These are phyloP conservation scores for Pantherophis alleghaniensis DNA, from an alignment of 2,797 vertebrate genomes.

Conservation along the genomic window DNA sequence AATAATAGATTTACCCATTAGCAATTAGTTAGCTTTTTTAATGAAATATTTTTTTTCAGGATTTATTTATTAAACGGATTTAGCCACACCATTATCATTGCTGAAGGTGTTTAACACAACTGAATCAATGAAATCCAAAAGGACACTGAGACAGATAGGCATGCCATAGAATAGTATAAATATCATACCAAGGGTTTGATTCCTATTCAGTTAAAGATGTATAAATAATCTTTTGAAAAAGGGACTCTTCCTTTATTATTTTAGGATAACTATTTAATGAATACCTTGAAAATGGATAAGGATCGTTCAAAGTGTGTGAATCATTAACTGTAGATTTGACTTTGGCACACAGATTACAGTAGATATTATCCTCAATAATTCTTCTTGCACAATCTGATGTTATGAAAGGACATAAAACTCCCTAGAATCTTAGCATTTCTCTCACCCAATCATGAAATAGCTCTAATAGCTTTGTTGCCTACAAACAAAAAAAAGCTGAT, in stretches of 20 bases:
- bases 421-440: background rate
- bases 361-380: background rate
- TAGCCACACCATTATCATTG: background rate
- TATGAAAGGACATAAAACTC: background rate
- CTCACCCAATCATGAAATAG: background rate
- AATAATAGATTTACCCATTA: background rate
- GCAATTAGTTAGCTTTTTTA: background rate
- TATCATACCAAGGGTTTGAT: background rate
- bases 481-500: background rate
- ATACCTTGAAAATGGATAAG: background rate
- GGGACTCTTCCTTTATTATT: background rate
- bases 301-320: background rate
- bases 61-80: background rate
- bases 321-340: background rate
- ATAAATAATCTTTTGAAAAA: background rate
- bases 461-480: background rate
- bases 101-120: background rate
- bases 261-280: background rate
- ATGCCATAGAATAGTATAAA: background rate
- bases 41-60: background rate
- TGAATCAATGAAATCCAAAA: background rate
- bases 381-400: background rate
- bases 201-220: background rate
- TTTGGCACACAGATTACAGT: background rate
- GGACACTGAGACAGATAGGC: background rate